Conservation (phyloP, 2,113 vertebrate genomes). For the Corvus cornix region DNA sequence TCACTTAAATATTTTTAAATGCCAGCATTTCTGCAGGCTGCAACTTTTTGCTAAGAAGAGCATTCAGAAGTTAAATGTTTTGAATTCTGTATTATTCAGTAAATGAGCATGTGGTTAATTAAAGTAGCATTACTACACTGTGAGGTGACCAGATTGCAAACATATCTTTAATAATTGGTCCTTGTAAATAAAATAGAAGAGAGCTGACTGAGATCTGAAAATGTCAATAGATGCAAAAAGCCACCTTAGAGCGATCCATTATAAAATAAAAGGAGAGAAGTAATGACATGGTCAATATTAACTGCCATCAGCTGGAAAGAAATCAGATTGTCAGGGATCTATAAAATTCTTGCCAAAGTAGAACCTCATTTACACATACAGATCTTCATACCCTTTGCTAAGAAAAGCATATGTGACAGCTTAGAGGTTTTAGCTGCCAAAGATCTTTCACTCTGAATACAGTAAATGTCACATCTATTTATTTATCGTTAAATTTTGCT, state of each 20-base stretch:
- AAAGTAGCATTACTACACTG: conserved; percentile 38
- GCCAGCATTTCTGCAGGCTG: conserved; percentile 8
- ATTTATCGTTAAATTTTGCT: conserved; percentile 78
- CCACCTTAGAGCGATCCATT: conserved; percentile 55
- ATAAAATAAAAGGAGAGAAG: conserved; percentile 62
- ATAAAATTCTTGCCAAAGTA: conserved; percentile 77
- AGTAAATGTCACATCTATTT: conserved; percentile 82
- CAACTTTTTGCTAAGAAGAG: conserved; percentile 22
- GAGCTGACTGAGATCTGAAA: conserved; percentile 66
- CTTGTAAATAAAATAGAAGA: conserved; percentile 53
- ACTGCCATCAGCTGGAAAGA: conserved; percentile 71
- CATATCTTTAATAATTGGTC: conserved; percentile 52
- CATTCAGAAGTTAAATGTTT: conserved; percentile 41
- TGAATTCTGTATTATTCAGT: conserved; percentile 42
- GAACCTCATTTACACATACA: conserved; percentile 80
- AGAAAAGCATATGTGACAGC: conserved; percentile 79
- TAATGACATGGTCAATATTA: conserved; percentile 74
- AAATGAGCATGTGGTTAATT: conserved; percentile 63
- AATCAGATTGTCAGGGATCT: conserved; percentile 77
- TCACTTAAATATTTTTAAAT: conserved; percentile 23
- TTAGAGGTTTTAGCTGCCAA: conserved; percentile 81
- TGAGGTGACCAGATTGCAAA: conserved; percentile 55
- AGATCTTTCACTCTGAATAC: conserved; percentile 83
- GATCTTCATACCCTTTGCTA: conserved; percentile 79
- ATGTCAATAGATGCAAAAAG: conserved; percentile 71